These are phyloP conservation scores for Bolborhynchus lineola DNA, from an alignment of 2,113 vertebrate species.

Conservation along the genomic window DNA sequence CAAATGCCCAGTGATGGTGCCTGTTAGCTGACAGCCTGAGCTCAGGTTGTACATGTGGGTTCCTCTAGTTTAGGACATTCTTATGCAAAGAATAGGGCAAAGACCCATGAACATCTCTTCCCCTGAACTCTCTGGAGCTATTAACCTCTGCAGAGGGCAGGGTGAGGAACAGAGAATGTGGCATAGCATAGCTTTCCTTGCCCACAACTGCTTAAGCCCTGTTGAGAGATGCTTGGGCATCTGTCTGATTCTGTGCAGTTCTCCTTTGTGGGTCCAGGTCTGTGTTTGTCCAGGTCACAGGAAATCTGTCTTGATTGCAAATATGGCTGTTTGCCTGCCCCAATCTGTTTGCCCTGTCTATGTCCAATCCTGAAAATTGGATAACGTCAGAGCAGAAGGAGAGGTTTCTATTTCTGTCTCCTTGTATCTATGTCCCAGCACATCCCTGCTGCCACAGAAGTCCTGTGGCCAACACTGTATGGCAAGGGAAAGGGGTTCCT, in stretches of 20 bases:
- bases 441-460: not conserved
- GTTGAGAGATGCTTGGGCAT: not conserved
- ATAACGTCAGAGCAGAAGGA: not conserved
- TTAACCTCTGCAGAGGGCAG: not conserved
- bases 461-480: not conserved
- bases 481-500: not conserved
- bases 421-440: not conserved
- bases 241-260: not conserved
- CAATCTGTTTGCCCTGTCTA: not conserved
- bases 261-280: not conserved
- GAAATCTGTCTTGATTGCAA: not conserved
- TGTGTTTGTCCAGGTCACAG: not conserved
- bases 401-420: conserved; percentile 13
- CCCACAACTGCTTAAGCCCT: not conserved
- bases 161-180: not conserved
- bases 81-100: accelerated
- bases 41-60: not conserved
- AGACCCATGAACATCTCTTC: not conserved
- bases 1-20: not conserved
- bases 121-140: not conserved
- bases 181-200: not conserved
- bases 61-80: not conserved
- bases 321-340: not conserved
- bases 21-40: not conserved
- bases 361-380: not conserved